These are phyloP conservation scores for Sylvietta virens DNA, from an alignment of 2,113 vertebrate species.

Conservation along the genomic window DNA sequence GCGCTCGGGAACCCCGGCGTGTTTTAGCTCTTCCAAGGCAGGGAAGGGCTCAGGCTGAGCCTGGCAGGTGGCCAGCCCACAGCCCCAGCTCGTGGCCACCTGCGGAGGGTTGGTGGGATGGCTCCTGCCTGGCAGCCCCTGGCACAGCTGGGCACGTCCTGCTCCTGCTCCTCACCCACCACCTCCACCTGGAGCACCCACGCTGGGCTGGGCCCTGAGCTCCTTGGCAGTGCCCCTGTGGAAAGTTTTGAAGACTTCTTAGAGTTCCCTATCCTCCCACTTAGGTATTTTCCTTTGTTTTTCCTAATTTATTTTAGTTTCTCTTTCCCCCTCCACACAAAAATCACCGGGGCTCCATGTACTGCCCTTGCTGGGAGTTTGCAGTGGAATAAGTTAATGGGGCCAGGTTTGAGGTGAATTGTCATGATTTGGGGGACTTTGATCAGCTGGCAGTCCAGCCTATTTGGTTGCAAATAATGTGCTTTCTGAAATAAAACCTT, in stretches of 20 bases:
- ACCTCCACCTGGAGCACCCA: not conserved
- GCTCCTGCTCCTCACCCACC: not conserved
- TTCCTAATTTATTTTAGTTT: not conserved
- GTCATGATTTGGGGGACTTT: not conserved
- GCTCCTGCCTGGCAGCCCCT: not conserved
- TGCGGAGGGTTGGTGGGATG: fast-evolving
- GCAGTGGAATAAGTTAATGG: not conserved
- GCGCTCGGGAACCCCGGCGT: fast-evolving
- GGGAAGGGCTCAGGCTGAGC: not conserved
- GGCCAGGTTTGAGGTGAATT: not conserved
- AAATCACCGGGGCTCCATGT: not conserved
- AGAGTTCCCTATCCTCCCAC: not conserved
- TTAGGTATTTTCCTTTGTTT: fast-evolving
- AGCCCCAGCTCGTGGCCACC: not conserved
- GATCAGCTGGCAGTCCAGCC: not conserved
- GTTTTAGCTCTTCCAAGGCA: not conserved
- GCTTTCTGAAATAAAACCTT: not conserved
- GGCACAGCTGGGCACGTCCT: not conserved
- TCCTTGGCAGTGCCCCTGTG: not conserved
- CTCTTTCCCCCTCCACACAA: fast-evolving
- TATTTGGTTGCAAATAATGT: not conserved
- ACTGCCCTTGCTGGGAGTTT: not conserved
- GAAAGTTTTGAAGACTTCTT: not conserved
- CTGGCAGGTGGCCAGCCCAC: not conserved
- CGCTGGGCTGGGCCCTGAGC: not conserved